Evolutionary conservation across 1,140 invertebrate species (phyloP), one percentile per base, ranked within the genome.

Genomic region (Acromyrmex echinatior): DNA sequence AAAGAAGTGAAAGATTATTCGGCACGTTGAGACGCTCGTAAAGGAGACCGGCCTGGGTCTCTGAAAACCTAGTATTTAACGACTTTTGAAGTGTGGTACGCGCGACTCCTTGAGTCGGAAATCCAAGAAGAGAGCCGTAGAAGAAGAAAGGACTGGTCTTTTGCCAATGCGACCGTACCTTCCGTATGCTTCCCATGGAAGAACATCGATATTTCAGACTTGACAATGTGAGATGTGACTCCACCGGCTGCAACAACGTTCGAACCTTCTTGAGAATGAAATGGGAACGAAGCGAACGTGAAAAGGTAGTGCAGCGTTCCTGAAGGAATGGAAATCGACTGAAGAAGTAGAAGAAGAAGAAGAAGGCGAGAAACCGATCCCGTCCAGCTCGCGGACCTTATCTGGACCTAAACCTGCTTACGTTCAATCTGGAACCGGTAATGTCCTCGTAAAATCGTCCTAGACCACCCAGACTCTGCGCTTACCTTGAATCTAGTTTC

Each of bases 1-100:
- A 21, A 53, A 81, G 28, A 45, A 35, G 6, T 25, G 14, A 25
- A 16, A 35, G 28, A 58, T 66, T 66, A 45, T 28, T 45, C 16
- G 39, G 25, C 31, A 49, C 25, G 77, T 79, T 31, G 35, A 28
- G 21, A 77, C 45, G 60, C 60, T 49, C 77, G 77, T 49, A n/a
- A 66, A 14, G 35, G 0, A 60, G 0, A 60, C 73, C n/a, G 53
- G 31, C 12, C n/a, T 74, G 39, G 39, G 39, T 45, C 10, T 45
- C 9, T 12, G 39, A 45, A 45, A 45, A 45, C 39, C 9, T 45
- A 12, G 39, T 45, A 45, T 45, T 45, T 45, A 45, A 45, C 39
- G 39, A 45, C 39, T 45, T 45, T 45, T 45, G 1, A 45, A 45
- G 39, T 45, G 39, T 10, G 1, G 39, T 45, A 45, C 31, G 9